Evolutionary conservation across 2,888 invertebrate species (phyloP).

Genomic region (Hypolimnas misippus): DNA sequence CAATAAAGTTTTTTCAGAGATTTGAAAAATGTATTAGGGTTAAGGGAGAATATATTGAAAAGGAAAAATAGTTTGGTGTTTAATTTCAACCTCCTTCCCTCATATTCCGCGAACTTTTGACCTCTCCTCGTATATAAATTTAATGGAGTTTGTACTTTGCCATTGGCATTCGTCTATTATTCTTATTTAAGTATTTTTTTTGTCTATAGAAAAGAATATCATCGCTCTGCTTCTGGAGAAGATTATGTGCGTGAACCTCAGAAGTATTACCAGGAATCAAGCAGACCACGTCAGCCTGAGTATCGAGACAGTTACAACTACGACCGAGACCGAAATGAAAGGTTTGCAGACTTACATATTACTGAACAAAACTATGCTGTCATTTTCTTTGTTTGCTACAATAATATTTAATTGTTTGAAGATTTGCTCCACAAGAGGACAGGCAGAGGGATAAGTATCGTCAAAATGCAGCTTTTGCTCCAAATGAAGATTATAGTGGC

Average conservation of each 20-base stretch:
- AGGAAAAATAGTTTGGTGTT: too few species aligned
- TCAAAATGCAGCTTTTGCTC: conserved; percentile 54
- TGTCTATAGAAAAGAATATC: conserved; percentile 64
- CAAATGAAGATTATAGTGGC: conserved; percentile 57
- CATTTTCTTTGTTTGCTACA: background rate
- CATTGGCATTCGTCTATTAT: too few species aligned
- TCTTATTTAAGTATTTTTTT: too few species aligned
- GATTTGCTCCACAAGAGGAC: conserved; percentile 62
- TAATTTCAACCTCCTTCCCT: too few species aligned
- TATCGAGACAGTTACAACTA: conserved; percentile 62
- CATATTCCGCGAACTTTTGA: too few species aligned
- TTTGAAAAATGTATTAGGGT: too few species aligned
- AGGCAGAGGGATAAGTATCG: conserved; percentile 61
- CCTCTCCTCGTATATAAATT: too few species aligned
- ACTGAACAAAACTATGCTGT: background rate
- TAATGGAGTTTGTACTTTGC: too few species aligned
- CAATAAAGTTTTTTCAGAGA: too few species aligned
- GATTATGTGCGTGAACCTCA: conserved; percentile 69
- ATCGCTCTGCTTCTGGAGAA: conserved; percentile 59
- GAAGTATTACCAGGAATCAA: conserved; percentile 74
- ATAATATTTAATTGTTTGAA: conserved; percentile 48
- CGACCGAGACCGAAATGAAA: conserved; percentile 62
- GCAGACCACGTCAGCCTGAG: conserved; percentile 66
- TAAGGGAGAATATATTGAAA: too few species aligned
- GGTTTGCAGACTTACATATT: conserved; percentile 47